phyloP scores from a whole-genome alignment of 2,888 invertebrate genomes.

The Glaucopsyche alexis region DNA sequence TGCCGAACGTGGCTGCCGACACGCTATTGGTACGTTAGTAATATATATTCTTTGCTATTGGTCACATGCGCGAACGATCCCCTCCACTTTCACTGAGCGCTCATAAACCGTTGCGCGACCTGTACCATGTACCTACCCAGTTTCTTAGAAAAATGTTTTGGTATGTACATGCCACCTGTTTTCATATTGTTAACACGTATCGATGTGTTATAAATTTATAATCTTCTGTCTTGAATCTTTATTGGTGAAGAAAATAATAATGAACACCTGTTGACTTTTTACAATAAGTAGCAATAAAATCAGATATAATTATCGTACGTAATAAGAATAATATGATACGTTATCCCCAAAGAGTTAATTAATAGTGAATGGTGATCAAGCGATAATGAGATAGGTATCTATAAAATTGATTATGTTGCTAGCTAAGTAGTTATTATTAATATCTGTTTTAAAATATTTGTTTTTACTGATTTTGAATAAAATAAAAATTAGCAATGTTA shows the following conservation, averaged over 20 bases:
- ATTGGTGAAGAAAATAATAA: neutral
- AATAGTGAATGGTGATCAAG: neutral
- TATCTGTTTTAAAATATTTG: neutral
- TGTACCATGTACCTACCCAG: too few relatives aligned
- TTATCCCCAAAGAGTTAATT: constrained; percentile 5
- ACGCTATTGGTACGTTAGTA: too few relatives aligned
- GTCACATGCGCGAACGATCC: too few relatives aligned
- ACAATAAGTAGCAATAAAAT: neutral
- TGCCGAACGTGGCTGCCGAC: too few relatives aligned
- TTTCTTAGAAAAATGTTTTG: too few relatives aligned
- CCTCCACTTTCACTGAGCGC: too few relatives aligned
- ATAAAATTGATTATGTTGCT: neutral
- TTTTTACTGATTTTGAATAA: neutral
- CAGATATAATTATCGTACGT: neutral
- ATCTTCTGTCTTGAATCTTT: too few relatives aligned
- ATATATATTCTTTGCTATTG: too few relatives aligned
- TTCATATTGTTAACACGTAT: too few relatives aligned
- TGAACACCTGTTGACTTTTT: neutral
- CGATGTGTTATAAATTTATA: too few relatives aligned
- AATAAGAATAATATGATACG: neutral
- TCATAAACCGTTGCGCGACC: too few relatives aligned
- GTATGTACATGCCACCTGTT: too few relatives aligned
- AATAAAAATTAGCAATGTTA: neutral
- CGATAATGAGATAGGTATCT: neutral
- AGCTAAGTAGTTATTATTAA: neutral